phyloP scores from a whole-genome alignment of 1,140 invertebrate genomes.

The Steinernema khuongi region DNA sequence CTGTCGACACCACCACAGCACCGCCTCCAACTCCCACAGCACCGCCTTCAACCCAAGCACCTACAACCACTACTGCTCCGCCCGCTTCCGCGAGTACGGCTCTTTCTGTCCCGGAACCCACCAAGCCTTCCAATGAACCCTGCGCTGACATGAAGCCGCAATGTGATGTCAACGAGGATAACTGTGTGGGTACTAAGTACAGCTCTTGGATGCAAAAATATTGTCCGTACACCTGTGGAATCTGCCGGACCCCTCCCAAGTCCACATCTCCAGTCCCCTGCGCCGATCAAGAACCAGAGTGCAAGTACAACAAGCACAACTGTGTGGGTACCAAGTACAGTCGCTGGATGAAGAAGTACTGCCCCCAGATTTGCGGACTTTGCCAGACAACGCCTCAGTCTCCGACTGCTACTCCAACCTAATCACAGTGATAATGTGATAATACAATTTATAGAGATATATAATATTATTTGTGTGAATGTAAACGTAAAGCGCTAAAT shows the following conservation, averaged over 20 bases:
- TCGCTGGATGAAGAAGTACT: too few species aligned
- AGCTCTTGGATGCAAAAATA: not conserved
- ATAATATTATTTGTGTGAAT: too few species aligned
- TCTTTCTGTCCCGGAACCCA: not conserved
- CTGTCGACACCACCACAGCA: not conserved
- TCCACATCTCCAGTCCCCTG: not conserved
- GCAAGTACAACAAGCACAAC: not conserved
- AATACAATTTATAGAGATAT: too few species aligned
- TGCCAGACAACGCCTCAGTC: too few species aligned
- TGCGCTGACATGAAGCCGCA: not conserved
- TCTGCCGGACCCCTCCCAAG: not conserved
- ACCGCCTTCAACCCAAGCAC: not conserved
- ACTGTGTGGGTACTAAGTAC: not conserved
- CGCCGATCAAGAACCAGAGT: not conserved
- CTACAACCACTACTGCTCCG: not conserved
- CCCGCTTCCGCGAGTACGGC: too few species aligned
- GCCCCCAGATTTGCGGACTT: not conserved
- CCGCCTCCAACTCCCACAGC: not conserved
- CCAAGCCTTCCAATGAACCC: not conserved
- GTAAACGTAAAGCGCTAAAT: too few species aligned
- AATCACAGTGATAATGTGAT: too few species aligned
- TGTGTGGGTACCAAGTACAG: too few species aligned
- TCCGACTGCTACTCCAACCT: too few species aligned
- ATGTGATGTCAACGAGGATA: not conserved
- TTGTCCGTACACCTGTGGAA: not conserved